Percentiles rank a stretch among this genome's conserved stretches.
Evolutionary conservation across 2,113 vertebrate species (phyloP).

Genomic region (Psettodes erumei): DNA sequence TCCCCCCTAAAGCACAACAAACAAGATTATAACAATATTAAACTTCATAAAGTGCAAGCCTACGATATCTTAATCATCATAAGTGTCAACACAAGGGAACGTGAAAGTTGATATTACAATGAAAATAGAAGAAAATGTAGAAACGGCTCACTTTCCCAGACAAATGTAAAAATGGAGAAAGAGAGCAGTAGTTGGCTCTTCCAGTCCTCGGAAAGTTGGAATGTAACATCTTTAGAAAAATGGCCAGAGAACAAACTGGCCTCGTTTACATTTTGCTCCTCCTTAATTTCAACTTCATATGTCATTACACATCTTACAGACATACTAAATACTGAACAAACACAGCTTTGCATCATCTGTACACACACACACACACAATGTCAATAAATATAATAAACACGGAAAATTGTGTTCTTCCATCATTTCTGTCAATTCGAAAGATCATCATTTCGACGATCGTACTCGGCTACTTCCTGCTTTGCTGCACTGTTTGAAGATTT

Average conservation of each 20-base stretch:
- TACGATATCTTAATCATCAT: constrained; percentile 41
- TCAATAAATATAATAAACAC: constrained; percentile 57
- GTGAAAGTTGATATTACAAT: constrained; percentile 25
- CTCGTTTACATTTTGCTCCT: constrained; percentile 6
- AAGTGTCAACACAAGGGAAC: constrained; percentile 41
- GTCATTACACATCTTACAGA: constrained; percentile 41
- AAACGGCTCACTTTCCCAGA: constrained; percentile 45
- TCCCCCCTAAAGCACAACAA: constrained; percentile 56
- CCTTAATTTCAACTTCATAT: constrained; percentile 22
- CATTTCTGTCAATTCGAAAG: not conserved
- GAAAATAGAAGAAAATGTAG: constrained; percentile 38
- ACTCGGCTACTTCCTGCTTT: constrained; percentile 18
- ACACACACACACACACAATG: constrained; percentile 37
- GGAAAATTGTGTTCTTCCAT: constrained; percentile 27
- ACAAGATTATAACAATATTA: constrained; percentile 61
- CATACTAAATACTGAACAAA: constrained; percentile 54
- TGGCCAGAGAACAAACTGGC: constrained; percentile 39
- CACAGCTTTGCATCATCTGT: constrained; percentile 54
- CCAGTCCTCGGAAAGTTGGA: constrained; percentile 57
- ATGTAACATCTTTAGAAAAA: constrained; percentile 57
- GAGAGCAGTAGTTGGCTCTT: constrained; percentile 28
- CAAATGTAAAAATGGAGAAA: constrained; percentile 41
- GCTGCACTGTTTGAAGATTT: constrained; percentile 13
- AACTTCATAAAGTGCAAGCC: constrained; percentile 62
- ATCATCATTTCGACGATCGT: not conserved